A percentile compares a stretch with the other conserved stretches of the same genome.
Evolutionary conservation across 37 sponge, comb jelly and placozoan genomes (phyloP).

Genomic region (Hexactinellida sp.): DNA sequence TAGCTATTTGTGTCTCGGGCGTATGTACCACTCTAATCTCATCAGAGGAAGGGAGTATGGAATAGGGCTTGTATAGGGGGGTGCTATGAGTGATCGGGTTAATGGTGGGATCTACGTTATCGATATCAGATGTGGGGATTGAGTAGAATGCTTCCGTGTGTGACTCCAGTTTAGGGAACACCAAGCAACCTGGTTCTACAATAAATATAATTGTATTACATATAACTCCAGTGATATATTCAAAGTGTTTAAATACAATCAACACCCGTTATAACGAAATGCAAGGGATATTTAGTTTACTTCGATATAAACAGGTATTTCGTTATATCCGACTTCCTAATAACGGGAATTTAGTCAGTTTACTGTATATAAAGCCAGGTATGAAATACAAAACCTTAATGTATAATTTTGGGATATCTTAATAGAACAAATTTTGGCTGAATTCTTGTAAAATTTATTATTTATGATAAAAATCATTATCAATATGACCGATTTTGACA

Average conservation of each 20-base stretch:
- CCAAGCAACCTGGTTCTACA: not conserved
- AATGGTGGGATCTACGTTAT: not conserved
- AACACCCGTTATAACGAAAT: not conserved
- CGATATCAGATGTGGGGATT: not conserved
- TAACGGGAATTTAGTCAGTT: too few species aligned
- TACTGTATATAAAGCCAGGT: too few species aligned
- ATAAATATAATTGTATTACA: not conserved
- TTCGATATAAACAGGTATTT: too few species aligned
- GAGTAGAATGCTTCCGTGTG: not conserved
- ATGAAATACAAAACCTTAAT: too few species aligned
- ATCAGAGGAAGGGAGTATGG: not conserved
- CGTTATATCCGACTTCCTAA: too few species aligned
- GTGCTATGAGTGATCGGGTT: slow-evolving; percentile 1
- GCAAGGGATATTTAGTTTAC: too few species aligned
- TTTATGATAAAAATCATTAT: too few species aligned
- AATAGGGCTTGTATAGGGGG: not conserved
- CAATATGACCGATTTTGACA: too few species aligned
- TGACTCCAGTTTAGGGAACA: not conserved
- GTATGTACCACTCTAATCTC: not conserved
- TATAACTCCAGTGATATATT: too few species aligned
- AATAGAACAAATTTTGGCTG: too few species aligned
- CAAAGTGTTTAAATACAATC: not conserved
- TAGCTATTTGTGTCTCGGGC: not conserved
- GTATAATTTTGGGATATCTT: too few species aligned
- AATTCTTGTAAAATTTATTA: too few species aligned